phyloP scores from a whole-genome alignment of 53 echinoderm and acorn worm species.

The Paracentrotus lividus region DNA sequence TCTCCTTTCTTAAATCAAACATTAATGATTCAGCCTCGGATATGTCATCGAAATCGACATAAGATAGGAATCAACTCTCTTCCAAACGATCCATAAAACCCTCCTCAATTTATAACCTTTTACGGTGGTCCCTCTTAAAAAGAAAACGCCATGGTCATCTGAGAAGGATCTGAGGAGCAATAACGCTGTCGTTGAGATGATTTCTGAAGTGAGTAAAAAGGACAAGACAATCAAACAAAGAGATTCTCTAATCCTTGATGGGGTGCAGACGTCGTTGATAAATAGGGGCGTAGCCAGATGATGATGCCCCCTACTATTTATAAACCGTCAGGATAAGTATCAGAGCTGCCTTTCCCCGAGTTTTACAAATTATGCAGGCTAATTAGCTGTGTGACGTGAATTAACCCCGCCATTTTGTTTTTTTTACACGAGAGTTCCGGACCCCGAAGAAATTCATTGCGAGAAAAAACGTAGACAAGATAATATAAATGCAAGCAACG shows the following conservation, averaged over 20 bases:
- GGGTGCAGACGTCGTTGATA: background rate
- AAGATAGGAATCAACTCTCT: background rate
- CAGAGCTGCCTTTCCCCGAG: too few relatives aligned
- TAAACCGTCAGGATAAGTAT: too few relatives aligned
- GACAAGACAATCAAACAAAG: conserved; percentile 30
- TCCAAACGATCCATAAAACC: conserved; percentile 38
- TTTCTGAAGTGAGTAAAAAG: background rate
- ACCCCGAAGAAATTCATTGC: too few relatives aligned
- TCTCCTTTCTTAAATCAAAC: background rate
- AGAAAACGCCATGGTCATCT: conserved; percentile 20
- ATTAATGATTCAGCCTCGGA: background rate
- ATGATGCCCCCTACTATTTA: background rate
- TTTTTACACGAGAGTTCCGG: too few relatives aligned
- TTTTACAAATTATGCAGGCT: too few relatives aligned
- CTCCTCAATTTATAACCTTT: conserved; percentile 9
- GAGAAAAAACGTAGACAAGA: too few relatives aligned
- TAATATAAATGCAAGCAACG: too few relatives aligned
- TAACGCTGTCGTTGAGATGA: conserved; percentile 9
- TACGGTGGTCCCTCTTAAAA: conserved; percentile 15
- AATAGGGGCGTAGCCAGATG: background rate
- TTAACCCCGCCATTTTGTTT: too few relatives aligned
- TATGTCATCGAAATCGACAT: conserved; percentile 2
- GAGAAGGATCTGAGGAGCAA: background rate
- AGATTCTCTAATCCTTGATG: background rate
- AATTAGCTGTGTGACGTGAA: too few relatives aligned